Evolutionary conservation across 1,140 invertebrate species (phyloP).

Genomic region (Galleria mellonella): DNA sequence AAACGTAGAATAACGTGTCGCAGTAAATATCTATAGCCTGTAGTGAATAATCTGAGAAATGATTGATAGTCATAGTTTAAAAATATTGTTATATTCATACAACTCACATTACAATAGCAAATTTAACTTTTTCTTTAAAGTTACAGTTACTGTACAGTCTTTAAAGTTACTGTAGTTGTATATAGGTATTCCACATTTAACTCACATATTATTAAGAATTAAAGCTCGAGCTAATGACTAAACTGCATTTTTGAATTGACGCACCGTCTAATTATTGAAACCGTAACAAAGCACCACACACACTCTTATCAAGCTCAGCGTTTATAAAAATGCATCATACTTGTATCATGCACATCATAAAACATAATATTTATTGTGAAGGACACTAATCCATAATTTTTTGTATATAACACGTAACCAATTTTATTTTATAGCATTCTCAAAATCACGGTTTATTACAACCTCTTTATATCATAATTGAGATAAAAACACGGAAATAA

Average conservation of each 20-base stretch:
- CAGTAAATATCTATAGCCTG: background rate
- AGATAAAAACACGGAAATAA: no score
- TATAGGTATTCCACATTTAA: constrained; percentile 4
- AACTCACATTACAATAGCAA: background rate
- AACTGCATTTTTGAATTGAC: constrained; percentile 27
- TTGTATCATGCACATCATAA: no score
- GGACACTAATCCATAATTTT: background rate
- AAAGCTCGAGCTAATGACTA: constrained; percentile 10
- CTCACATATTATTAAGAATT: constrained; percentile 19
- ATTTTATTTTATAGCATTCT: background rate
- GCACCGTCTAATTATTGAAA: constrained; percentile 10
- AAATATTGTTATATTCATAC: no score
- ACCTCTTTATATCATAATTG: no score
- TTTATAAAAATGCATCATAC: constrained; percentile 6
- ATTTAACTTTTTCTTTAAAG: background rate
- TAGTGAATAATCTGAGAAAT: background rate
- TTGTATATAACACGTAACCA: background rate
- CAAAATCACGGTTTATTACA: no score
- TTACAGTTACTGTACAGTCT: background rate
- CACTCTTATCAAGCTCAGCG: background rate
- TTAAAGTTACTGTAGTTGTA: background rate
- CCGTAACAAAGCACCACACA: constrained; percentile 1
- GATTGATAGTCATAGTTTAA: background rate
- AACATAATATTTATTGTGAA: background rate
- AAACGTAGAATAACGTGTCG: background rate